phyloP scores from a whole-genome alignment of 2,113 vertebrate species.

The Bubo blakistoni region DNA sequence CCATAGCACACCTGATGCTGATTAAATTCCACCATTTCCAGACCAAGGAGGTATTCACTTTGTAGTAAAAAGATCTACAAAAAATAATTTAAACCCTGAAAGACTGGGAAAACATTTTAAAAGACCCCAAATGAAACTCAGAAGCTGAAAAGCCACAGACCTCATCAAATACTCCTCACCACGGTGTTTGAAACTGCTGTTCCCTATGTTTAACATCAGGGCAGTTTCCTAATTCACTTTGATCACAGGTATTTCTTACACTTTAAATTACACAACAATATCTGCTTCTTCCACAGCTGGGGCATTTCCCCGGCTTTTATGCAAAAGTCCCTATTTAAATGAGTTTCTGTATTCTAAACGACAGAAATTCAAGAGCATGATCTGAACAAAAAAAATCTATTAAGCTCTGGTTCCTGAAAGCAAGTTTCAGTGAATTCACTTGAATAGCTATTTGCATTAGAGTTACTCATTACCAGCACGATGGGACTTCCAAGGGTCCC shows the following conservation, averaged over 20 bases:
- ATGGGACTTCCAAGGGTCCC: not conserved
- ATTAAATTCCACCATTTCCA: not conserved
- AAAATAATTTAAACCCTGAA: not conserved
- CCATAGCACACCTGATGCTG: not conserved
- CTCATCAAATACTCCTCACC: not conserved
- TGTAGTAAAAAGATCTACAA: not conserved
- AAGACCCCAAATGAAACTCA: not conserved
- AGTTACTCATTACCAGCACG: conserved; percentile 4
- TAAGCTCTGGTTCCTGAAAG: not conserved
- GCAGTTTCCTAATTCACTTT: not conserved
- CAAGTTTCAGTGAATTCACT: not conserved
- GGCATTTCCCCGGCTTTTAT: not conserved
- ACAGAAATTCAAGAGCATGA: not conserved
- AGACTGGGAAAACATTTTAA: not conserved
- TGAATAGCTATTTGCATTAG: not conserved
- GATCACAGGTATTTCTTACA: not conserved
- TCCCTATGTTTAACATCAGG: not conserved
- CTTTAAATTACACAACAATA: not conserved
- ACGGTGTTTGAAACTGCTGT: not conserved
- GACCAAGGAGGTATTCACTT: not conserved
- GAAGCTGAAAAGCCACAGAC: not conserved
- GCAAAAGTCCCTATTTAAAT: not conserved
- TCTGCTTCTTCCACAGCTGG: not conserved
- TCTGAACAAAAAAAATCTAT: not conserved
- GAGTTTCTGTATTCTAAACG: not conserved